Evolutionary conservation across 1,140 invertebrate genomes (phyloP), one percentile per base, ranked within the genome.

Genomic region (Charaxes varanes): DNA sequence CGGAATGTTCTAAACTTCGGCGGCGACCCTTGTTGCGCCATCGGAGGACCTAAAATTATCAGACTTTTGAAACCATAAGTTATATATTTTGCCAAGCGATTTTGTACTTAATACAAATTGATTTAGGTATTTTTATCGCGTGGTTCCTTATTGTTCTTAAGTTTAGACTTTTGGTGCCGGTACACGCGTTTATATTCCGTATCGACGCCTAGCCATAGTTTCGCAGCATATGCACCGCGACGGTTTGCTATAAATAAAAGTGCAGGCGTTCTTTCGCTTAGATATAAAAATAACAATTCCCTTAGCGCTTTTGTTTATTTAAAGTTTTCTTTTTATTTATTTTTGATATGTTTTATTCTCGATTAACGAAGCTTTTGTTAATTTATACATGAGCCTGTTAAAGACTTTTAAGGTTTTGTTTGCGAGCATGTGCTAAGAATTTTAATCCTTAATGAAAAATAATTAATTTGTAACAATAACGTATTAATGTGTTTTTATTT

Each of bases 181-280:
- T 34, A 27, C 15, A 15, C 18, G 2, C 18, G 17, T 27, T 35
- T 43, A 26, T 30, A 21, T 43, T 41, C 18, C 16, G 18, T 32
- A 32, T 6, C 33, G 47, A 46, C 50, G 54, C 50, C 55, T 54
- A 41, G 18, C 16, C 40, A 14, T 33, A 51, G 35, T 56, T 53
- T 33, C 11, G 2, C 41, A 38, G 24, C 6, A 27, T 19, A 26
- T 41, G 22, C 42, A 17, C 28, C 24, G 24, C 44, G 22, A 27
- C 26, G 17, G 19, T 8, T 52, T 66, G 51, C 53, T 53, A 28
- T 50, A 22, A 27, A 37, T 23, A 43, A 42, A 30, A 10, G 3
- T 18, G 4, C 46, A 66, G 62, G 62, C 62, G 59, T 23, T 43
- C 14, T 24, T 16, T 28, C 23, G n/a, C n/a, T 8, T 3, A 18